phyloP scores from a whole-genome alignment of 2,113 vertebrate genomes.

The Pseudonaja textilis region DNA sequence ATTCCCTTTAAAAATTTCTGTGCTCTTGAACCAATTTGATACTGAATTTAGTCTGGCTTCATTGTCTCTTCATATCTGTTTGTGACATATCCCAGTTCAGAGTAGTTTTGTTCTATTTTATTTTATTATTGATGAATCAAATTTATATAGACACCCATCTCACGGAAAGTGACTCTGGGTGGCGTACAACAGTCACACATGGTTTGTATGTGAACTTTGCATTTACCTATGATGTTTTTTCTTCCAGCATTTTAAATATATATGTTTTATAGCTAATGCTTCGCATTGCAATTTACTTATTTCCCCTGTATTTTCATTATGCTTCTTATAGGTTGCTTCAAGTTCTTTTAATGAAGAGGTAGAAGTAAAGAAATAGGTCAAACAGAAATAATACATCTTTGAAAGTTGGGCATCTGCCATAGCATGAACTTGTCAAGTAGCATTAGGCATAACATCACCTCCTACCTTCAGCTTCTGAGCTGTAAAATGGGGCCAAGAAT shows the following conservation, averaged over 20 bases:
- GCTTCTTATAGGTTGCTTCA: not conserved
- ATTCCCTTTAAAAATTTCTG: not conserved
- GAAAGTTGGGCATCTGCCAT: not conserved
- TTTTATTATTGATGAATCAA: not conserved
- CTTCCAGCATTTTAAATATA: not conserved
- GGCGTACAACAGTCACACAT: not conserved
- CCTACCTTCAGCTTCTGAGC: not conserved
- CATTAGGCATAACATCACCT: not conserved
- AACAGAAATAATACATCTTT: not conserved
- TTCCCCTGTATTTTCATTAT: not conserved
- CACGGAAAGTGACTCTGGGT: not conserved
- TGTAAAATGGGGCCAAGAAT: not conserved
- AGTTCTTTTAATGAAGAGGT: not conserved
- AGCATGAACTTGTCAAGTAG: not conserved
- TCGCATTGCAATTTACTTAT: not conserved
- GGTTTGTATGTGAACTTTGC: not conserved
- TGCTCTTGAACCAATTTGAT: not conserved
- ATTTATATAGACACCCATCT: not conserved
- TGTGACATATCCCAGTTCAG: not conserved
- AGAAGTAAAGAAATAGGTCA: not conserved
- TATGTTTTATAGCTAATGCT: not conserved
- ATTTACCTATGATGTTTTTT: not conserved
- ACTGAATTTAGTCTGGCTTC: not conserved
- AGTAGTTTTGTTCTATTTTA: not conserved
- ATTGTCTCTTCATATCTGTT: not conserved